Evolutionary conservation across 2,113 vertebrate species (phyloP).

Genomic region (Trematomus loennbergii): DNA sequence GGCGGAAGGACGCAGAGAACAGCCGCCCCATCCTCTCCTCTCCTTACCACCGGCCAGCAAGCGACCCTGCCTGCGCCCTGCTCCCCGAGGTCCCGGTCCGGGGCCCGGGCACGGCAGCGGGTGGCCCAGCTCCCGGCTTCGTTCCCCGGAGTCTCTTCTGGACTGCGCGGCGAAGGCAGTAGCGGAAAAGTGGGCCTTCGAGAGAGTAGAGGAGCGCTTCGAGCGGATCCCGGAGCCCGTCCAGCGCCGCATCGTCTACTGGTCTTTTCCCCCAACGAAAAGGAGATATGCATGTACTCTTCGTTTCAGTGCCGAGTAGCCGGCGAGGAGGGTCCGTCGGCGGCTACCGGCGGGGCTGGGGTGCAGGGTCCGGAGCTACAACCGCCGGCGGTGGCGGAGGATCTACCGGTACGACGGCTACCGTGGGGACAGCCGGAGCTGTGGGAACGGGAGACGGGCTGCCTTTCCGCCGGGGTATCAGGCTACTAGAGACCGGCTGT

Average conservation of each 20-base stretch:
- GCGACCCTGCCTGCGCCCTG: conserved; percentile 89
- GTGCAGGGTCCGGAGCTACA: conserved; percentile 74
- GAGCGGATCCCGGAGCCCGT: conserved; percentile 97
- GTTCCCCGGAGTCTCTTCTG: conserved; percentile 92
- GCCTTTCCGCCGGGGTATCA: conserved; percentile 94
- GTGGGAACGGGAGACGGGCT: conserved; percentile 87
- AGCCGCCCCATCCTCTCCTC: conserved; percentile 87
- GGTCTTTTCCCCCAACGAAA: conserved; percentile 95
- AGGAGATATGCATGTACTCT: conserved; percentile 98
- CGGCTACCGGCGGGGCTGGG: conserved; percentile 70
- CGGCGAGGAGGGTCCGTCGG: conserved; percentile 82
- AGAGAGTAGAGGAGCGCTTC: conserved; percentile 96
- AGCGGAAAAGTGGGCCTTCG: conserved; percentile 97
- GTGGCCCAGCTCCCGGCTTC: conserved; percentile 81
- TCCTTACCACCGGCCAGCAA: conserved; percentile 88
- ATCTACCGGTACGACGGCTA: conserved; percentile 71
- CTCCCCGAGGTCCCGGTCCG: conserved; percentile 84
- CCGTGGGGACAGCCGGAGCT: conserved; percentile 73
- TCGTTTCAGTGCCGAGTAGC: conserved; percentile 92
- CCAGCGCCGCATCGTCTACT: conserved; percentile 96
- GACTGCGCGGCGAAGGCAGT: conserved; percentile 96
- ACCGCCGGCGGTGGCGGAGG: conserved; percentile 72
- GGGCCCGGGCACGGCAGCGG: conserved; percentile 82
- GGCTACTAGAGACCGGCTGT: conserved; percentile 94
- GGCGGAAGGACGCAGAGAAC: conserved; percentile 95